Conservation (phyloP, 2,888 invertebrate genomes). For the Caenorhabditis wallacei region DNA sequence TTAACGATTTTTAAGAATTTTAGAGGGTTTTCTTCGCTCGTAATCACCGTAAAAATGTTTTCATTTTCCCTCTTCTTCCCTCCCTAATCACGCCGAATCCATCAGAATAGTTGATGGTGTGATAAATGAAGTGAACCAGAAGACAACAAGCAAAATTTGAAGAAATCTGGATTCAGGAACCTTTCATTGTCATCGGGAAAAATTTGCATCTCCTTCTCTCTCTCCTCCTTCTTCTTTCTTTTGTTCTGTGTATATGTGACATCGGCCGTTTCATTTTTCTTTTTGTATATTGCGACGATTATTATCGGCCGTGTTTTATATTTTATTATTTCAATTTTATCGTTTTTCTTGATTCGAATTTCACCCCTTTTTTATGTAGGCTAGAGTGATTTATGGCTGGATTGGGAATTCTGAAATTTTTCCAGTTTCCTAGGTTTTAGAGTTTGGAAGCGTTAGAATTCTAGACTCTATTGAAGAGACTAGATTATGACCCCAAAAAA, state of each 20-base stretch:
- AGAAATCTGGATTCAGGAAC: slow-evolving; percentile 45
- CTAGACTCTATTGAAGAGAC: no score
- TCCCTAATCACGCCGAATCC: slow-evolving; percentile 18
- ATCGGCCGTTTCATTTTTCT: slow-evolving; percentile 12
- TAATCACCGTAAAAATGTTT: slow-evolving; percentile 31
- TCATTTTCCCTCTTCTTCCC: not conserved
- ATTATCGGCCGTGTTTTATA: slow-evolving; percentile 44
- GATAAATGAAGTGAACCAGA: slow-evolving; percentile 56
- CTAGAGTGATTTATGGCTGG: slow-evolving; percentile 26
- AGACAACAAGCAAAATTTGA: slow-evolving; percentile 40
- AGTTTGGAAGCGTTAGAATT: no score
- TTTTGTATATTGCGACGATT: slow-evolving; percentile 25
- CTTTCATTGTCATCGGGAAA: slow-evolving; percentile 8
- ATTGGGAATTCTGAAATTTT: not conserved
- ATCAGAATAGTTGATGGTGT: slow-evolving; percentile 18
- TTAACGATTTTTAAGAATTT: not conserved
- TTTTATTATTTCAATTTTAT: slow-evolving; percentile 39
- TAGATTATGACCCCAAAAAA: no score
- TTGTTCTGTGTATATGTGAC: slow-evolving; percentile 44
- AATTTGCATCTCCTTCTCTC: slow-evolving; percentile 36
- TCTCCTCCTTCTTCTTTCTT: slow-evolving; percentile 11
- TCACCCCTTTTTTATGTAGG: slow-evolving; percentile 9
- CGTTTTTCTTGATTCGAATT: slow-evolving; percentile 28
- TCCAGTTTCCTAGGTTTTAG: no score
- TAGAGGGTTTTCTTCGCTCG: no score